Base-by-base conservation (phyloP, 2,113 vertebrate species). In the Hydropotes inermis region DNA sequence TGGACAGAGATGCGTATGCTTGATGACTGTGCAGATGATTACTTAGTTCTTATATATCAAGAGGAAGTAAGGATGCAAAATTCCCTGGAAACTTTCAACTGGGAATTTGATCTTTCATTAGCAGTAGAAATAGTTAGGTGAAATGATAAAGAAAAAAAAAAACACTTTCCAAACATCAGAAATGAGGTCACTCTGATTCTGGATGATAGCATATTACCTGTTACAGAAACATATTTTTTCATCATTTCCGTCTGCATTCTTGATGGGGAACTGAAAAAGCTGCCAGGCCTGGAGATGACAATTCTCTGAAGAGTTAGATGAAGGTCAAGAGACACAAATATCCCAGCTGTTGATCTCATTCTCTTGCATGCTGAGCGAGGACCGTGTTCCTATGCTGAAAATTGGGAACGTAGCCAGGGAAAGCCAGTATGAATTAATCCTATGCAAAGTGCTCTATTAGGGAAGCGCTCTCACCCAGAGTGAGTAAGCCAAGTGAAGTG, bases 61-160 rank as follows among this genome's bases (percentile, higher is more conserved):
- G 47, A 78, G 87, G 33, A 36, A n/a, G 7, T 16, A 30, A 89
- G 79, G 45, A 87, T 39, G 10, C 16, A 87, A 81, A 91, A 74
- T 60, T 30, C 43, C 36, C 47, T 1, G 61, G 89, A 76, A 52
- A 55, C 27, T 64, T 96, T 74, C 79, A 70, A n/a, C 10, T 5
- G 43, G 19, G 39, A 52, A 64, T 95, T 60, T 91, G 52, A 90
- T 13, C 57, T 94, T 97, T 86, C 60, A 76, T 92, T 87, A 87
- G 27, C 47, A 58, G 28, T 55, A 10, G 64, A 85, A 89, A 92
- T 33, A 61, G 2, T 64, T 82, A 89, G 7, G 2, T 82, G 47
- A 74, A 43, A 43, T 64, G 57, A 87, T 89, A 23, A 4, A 17
- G 21, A 55, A 89, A 92, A 43, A n/a, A n/a, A 0, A 13, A 7